These are phyloP conservation scores for Galaxias olidus DNA, from an alignment of 2,797 vertebrate genomes.

Conservation along the genomic window DNA sequence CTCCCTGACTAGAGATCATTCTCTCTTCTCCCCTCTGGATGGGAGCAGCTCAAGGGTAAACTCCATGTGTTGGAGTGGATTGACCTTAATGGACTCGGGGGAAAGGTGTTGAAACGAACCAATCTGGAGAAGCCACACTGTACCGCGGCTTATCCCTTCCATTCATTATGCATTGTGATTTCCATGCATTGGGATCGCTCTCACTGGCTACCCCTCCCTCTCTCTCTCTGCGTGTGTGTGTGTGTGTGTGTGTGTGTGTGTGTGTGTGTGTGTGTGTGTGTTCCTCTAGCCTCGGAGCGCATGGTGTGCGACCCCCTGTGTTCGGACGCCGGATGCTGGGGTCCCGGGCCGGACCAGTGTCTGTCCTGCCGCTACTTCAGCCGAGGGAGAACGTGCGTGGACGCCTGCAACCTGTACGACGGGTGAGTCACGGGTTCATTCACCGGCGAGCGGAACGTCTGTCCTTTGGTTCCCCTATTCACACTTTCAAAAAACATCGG, in stretches of 20 bases:
- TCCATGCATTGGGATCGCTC: not conserved
- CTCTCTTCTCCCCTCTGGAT: conserved; percentile 1
- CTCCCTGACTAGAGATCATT: conserved; percentile 25
- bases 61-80: not conserved
- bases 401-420: conserved; percentile 89
- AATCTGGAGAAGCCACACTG: not conserved
- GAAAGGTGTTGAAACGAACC: not conserved
- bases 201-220: not conserved
- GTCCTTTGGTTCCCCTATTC: too few relatives aligned
- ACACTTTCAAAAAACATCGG: too few relatives aligned
- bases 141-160: not conserved
- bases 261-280: conserved; percentile 23
- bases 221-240: conserved; percentile 6
- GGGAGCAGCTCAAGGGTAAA: conserved; percentile 16
- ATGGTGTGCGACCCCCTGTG: conserved; percentile 93
- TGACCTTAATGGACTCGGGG: not conserved
- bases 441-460: too few relatives aligned
- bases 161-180: not conserved
- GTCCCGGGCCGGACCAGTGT: conserved; percentile 91
- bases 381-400: conserved; percentile 87
- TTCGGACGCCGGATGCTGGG: conserved; percentile 93
- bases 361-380: conserved; percentile 90
- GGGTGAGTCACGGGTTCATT: conserved; percentile 85
- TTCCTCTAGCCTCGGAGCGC: conserved; percentile 79
- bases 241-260: conserved; percentile 18